Percentiles rank a stretch among this genome's conserved stretches.
These are phyloP conservation scores for Hiodon alosoides DNA, from an alignment of 2,113 vertebrate species.

Conservation along the genomic window DNA sequence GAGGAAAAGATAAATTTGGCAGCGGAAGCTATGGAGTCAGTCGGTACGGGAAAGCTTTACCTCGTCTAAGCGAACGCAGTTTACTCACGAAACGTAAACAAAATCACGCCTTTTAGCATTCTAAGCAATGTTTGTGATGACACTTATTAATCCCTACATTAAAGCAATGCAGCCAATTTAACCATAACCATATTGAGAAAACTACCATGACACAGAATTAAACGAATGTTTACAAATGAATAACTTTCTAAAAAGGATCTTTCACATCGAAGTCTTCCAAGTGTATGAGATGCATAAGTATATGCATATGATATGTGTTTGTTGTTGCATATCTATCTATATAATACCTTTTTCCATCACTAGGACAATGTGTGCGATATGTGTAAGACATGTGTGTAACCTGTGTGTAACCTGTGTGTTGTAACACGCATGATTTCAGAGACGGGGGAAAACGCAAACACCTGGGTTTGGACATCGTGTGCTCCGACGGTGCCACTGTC, in stretches of 20 bases:
- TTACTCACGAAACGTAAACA: background rate
- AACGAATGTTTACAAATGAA: too few relatives aligned
- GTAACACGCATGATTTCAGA: slow-evolving; percentile 11
- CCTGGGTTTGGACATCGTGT: slow-evolving; percentile 57
- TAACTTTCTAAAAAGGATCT: too few relatives aligned
- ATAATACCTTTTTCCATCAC: too few relatives aligned
- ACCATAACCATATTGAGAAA: too few relatives aligned
- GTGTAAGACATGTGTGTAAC: too few relatives aligned
- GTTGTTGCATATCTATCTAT: too few relatives aligned
- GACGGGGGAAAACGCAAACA: slow-evolving; percentile 48
- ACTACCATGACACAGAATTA: too few relatives aligned
- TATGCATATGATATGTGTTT: too few relatives aligned
- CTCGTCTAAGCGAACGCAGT: background rate
- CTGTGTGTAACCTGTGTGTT: background rate
- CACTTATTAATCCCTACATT: background rate
- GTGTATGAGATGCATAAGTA: too few relatives aligned
- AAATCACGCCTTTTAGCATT: background rate
- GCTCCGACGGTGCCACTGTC: slow-evolving; percentile 57
- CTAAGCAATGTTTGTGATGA: background rate
- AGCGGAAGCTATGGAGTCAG: slow-evolving; percentile 38
- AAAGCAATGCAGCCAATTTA: too few relatives aligned
- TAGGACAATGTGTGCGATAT: background rate
- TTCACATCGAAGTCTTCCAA: too few relatives aligned
- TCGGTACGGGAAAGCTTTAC: slow-evolving; percentile 21
- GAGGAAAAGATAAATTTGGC: slow-evolving; percentile 36